phyloP scores from a whole-genome alignment of 2,113 vertebrate genomes.

The Vimba vimba region DNA sequence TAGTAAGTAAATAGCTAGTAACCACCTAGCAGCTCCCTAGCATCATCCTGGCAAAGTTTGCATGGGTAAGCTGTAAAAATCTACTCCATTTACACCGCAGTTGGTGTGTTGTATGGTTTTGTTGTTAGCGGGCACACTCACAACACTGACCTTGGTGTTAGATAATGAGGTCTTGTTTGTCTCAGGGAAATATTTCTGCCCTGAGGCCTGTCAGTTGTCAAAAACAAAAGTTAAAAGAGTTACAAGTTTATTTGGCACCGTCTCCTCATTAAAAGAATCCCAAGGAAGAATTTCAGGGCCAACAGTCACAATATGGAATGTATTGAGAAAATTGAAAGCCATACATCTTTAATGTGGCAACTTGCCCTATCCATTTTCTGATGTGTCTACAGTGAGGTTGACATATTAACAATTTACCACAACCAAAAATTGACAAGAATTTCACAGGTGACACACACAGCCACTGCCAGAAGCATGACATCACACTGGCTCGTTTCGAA shows the following conservation, averaged over 20 bases:
- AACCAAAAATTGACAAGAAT: conserved; percentile 25
- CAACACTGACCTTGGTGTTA: neutral
- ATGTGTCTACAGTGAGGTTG: conserved; percentile 12
- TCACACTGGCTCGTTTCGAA: conserved; percentile 19
- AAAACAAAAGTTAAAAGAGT: conserved; percentile 26
- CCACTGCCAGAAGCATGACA: conserved; percentile 24
- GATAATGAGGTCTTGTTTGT: conserved; percentile 32
- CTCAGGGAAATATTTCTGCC: conserved; percentile 14
- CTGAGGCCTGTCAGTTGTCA: conserved; percentile 8
- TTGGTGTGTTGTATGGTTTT: neutral
- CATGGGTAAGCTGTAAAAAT: neutral
- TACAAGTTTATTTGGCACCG: conserved; percentile 21
- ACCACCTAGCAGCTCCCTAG: neutral
- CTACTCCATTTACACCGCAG: neutral
- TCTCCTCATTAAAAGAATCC: conserved; percentile 36
- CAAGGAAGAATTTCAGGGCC: neutral
- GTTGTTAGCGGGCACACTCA: neutral
- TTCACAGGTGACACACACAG: neutral
- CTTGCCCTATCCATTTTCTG: neutral
- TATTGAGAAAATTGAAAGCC: conserved; percentile 27
- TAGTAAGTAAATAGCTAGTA: neutral
- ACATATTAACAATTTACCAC: conserved; percentile 22
- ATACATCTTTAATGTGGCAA: conserved; percentile 14
- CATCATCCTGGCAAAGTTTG: neutral
- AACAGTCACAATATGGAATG: neutral